Percentiles rank a stretch among this genome's conserved stretches.
These are phyloP conservation scores for Camponotus floridanus DNA, from an alignment of 1,140 invertebrate species.

Conservation along the genomic window DNA sequence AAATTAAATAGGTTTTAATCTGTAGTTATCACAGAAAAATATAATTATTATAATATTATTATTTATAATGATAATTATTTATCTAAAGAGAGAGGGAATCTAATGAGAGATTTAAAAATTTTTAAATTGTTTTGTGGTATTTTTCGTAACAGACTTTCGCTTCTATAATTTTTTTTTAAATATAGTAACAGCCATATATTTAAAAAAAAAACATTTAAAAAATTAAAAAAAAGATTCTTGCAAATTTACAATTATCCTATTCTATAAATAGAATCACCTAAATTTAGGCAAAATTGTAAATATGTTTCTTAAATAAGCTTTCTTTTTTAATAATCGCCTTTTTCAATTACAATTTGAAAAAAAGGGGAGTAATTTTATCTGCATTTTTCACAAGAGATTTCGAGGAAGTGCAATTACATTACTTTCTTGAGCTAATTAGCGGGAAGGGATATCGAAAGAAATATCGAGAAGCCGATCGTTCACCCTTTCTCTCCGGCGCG, in stretches of 20 bases:
- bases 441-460: conserved; percentile 5
- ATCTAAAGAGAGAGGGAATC: not conserved
- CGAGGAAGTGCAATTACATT: not conserved
- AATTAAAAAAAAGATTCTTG: too few relatives aligned
- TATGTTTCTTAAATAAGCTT: too few relatives aligned
- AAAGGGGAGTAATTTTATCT: not conserved
- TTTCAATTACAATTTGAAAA: not conserved
- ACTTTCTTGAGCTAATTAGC: conserved; percentile 23
- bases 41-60: not conserved
- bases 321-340: too few relatives aligned
- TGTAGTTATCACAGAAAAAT: not conserved
- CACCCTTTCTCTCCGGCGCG: conserved; percentile 38
- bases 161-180: too few relatives aligned
- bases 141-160: too few relatives aligned
- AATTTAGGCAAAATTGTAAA: too few relatives aligned
- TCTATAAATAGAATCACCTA: too few relatives aligned
- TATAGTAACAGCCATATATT: too few relatives aligned
- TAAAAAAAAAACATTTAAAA: too few relatives aligned
- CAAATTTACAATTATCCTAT: too few relatives aligned
- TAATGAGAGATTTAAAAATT: not conserved
- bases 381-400: not conserved
- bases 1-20: not conserved
- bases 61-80: not conserved
- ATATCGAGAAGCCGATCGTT: conserved; percentile 4
- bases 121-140: not conserved